These are phyloP conservation scores for Ornithorhynchus anatinus DNA, from an alignment of 2,113 vertebrate species.

Conservation along the genomic window DNA sequence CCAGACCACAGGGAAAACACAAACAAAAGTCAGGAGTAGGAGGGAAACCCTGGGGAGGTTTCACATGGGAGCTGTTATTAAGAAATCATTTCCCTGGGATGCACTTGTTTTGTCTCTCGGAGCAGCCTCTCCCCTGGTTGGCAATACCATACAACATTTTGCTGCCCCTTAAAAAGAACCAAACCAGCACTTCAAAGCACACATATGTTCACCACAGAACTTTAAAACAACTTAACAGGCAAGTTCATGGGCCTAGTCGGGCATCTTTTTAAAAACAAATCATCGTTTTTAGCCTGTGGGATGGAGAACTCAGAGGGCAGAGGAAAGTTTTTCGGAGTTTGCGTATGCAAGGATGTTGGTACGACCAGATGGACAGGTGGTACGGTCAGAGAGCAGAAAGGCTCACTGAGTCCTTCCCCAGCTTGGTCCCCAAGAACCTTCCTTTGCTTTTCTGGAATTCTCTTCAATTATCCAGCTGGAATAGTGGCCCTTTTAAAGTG, in stretches of 20 bases:
- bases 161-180: constrained; percentile 45
- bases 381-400: no score
- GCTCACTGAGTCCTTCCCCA: no score
- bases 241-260: constrained; percentile 55
- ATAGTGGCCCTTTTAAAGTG: no score
- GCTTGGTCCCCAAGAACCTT: no score
- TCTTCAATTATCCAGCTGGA: no score
- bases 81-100: constrained; percentile 41
- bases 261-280: constrained; percentile 39
- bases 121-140: constrained; percentile 43
- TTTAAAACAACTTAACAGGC: constrained; percentile 60
- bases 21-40: constrained; percentile 29
- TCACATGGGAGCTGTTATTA: constrained; percentile 21
- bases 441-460: no score
- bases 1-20: constrained; percentile 46
- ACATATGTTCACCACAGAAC: constrained; percentile 53
- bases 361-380: no score
- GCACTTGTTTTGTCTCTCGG: constrained; percentile 33
- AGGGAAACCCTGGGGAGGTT: constrained; percentile 14
- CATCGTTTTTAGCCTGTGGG: constrained; percentile 51
- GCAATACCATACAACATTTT: constrained; percentile 34
- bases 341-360: no score
- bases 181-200: constrained; percentile 48
- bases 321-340: constrained; percentile 24
- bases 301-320: constrained; percentile 50